phyloP scores from a whole-genome alignment of 30 jellyfish, hydroid and myxozoan species.

The Morbakka virulenta region DNA sequence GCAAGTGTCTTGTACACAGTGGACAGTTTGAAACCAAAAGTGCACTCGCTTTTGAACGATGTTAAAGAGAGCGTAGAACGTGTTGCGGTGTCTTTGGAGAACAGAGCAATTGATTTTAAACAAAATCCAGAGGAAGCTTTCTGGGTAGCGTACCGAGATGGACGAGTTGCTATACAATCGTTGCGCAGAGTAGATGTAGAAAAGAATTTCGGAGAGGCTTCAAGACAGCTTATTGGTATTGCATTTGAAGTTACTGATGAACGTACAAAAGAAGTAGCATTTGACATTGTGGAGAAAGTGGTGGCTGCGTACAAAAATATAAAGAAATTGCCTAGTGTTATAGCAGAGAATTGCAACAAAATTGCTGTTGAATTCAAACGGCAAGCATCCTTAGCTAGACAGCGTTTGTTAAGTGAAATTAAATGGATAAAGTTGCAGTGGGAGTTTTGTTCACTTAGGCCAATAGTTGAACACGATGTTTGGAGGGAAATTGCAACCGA shows the following conservation, averaged over 20 bases:
- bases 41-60: conserved; percentile 8
- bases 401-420: background rate
- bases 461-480: conserved; percentile 56
- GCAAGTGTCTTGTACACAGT: conserved; percentile 46
- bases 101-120: conserved; percentile 28
- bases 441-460: conserved; percentile 57
- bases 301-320: background rate
- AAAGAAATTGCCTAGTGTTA: conserved; percentile 18
- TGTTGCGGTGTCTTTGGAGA: conserved; percentile 2
- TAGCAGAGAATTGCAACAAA: conserved; percentile 13
- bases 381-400: background rate
- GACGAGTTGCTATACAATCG: background rate
- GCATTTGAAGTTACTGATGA: conserved; percentile 59
- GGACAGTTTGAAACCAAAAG: conserved; percentile 37
- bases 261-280: conserved; percentile 25
- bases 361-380: background rate
- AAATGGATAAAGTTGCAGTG: conserved; percentile 37
- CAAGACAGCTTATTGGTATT: background rate
- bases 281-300: conserved; percentile 1
- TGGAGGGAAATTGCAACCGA: conserved; percentile 91
- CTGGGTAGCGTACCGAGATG: conserved; percentile 59
- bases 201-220: background rate
- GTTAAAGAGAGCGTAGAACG: background rate
- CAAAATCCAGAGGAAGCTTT: conserved; percentile 84
- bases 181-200: background rate